Conservation (phyloP, 2,113 vertebrate genomes). For the Anolis carolinensis region DNA sequence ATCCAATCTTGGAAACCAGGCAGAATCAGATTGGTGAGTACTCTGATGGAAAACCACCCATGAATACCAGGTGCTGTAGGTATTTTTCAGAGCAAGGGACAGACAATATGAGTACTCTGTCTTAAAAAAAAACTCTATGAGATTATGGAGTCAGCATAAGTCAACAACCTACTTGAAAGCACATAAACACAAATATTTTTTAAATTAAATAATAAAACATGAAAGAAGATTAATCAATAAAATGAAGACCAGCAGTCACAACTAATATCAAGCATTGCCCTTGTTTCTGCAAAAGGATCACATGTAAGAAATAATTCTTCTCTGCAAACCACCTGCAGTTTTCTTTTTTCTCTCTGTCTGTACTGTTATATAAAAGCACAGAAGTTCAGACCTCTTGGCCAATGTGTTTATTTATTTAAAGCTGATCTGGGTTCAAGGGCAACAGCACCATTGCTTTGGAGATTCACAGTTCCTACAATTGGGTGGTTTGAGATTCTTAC, state of each 20-base stretch:
- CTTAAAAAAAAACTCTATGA: no score
- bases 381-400: not conserved
- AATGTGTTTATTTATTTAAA: not conserved
- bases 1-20: no score
- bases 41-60: no score
- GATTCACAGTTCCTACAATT: constrained; percentile 13
- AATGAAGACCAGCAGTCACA: not conserved
- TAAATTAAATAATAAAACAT: no score
- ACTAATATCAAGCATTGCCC: not conserved
- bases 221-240: no score
- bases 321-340: not conserved
- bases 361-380: accelerated
- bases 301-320: not conserved
- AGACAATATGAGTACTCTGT: no score
- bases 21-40: no score
- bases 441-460: not conserved
- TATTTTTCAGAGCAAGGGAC: no score
- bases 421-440: constrained; percentile 12
- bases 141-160: no score
- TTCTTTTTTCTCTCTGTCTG: not conserved
- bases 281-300: not conserved
- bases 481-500: not conserved
- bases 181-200: no score
- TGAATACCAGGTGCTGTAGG: no score
- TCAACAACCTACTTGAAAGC: no score